Percentiles rank a stretch among this genome's conserved stretches.
Conservation (phyloP, 2,888 invertebrate genomes). For the Thera britannica region DNA sequence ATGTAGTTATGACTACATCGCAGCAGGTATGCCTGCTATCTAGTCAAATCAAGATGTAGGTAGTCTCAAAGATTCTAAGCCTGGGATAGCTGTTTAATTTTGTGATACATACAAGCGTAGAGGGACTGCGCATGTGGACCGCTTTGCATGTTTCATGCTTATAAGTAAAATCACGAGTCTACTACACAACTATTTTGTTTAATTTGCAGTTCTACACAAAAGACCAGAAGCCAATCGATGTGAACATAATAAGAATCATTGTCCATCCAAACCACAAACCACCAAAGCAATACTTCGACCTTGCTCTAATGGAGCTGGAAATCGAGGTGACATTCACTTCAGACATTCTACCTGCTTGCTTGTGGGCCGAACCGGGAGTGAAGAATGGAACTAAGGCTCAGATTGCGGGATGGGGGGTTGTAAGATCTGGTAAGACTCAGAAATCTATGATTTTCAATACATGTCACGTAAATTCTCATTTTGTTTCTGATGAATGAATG, state of each 20-base stretch:
- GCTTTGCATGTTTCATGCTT: background rate
- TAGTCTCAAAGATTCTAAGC: no score
- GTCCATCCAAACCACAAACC: constrained; percentile 57
- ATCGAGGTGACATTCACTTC: constrained; percentile 47
- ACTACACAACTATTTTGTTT: background rate
- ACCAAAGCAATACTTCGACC: constrained; percentile 65
- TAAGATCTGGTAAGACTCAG: constrained; percentile 51
- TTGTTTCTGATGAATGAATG: no score
- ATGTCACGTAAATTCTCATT: no score
- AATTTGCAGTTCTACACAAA: constrained; percentile 37
- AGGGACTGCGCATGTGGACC: no score
- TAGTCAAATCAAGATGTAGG: no score
- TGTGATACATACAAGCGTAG: no score
- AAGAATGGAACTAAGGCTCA: constrained; percentile 48
- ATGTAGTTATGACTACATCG: no score
- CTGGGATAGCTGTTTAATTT: no score
- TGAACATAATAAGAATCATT: constrained; percentile 54
- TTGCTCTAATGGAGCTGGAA: constrained; percentile 63
- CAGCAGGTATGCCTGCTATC: no score
- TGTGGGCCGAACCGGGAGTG: constrained; percentile 50
- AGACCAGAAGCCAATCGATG: constrained; percentile 43
- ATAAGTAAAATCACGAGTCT: background rate
- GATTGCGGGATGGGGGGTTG: constrained; percentile 67
- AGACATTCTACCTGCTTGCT: constrained; percentile 63
- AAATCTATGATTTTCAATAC: no score